Conservation (phyloP, 1,140 invertebrate genomes). For the Galendromus occidentalis region DNA sequence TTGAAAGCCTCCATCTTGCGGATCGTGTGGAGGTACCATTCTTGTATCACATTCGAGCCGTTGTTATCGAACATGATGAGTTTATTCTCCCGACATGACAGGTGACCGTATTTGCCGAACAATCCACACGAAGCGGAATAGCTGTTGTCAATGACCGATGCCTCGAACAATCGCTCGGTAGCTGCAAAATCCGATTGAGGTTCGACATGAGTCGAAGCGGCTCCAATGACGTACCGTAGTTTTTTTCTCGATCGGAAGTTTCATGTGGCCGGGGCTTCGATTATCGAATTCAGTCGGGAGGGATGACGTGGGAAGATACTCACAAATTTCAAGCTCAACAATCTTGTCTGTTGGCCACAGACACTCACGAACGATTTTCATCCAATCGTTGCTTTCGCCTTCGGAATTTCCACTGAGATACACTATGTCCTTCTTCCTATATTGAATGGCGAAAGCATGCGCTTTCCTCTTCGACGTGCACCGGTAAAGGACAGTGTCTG, state of each 20-base stretch:
- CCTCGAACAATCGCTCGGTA: background rate
- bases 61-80: slow-evolving; percentile 16
- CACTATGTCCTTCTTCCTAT: slow-evolving; percentile 13
- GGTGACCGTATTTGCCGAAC: slow-evolving; percentile 17
- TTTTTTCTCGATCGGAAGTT: background rate
- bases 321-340: slow-evolving; percentile 17
- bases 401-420: slow-evolving; percentile 17
- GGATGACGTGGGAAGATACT: background rate
- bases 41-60: slow-evolving; percentile 17
- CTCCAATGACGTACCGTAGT: background rate
- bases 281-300: no score
- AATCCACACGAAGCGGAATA: slow-evolving; percentile 14
- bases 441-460: slow-evolving; percentile 16
- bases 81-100: slow-evolving; percentile 14
- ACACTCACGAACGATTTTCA: slow-evolving; percentile 14
- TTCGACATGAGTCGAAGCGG: background rate
- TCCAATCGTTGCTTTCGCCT: slow-evolving; percentile 17
- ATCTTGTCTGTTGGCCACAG: slow-evolving; percentile 18
- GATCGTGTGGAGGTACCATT: slow-evolving; percentile 19
- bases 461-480: slow-evolving; percentile 15
- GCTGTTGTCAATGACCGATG: slow-evolving; percentile 18
- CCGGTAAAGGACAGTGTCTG: slow-evolving; percentile 14
- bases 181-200: slow-evolving; percentile 6
- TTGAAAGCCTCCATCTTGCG: slow-evolving; percentile 15
- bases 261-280: no score